Evolutionary conservation across 2,888 invertebrate species (phyloP).

Genomic region (Netelia inedita): DNA sequence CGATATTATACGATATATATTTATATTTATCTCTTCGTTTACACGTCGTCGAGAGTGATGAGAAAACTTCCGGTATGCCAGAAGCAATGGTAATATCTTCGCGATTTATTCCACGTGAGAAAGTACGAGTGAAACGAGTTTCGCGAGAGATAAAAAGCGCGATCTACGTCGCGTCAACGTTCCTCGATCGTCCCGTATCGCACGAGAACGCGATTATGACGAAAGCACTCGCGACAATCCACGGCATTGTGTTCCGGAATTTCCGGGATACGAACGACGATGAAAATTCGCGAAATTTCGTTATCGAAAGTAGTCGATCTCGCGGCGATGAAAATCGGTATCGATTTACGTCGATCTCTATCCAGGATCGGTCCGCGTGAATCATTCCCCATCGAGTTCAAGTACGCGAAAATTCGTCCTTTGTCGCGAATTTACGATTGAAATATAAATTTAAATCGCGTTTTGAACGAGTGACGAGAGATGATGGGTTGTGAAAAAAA

Average conservation of each 20-base stretch:
- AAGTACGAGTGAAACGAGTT: neutral
- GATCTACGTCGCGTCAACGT: neutral
- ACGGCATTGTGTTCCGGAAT: neutral
- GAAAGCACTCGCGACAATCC: conserved; percentile 4
- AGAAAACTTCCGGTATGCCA: conserved; percentile 38
- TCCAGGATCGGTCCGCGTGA: neutral
- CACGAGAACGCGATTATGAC: neutral
- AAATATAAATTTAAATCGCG: neutral
- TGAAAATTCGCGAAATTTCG: conserved; percentile 28
- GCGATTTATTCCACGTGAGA: conserved; percentile 22
- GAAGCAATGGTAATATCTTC: neutral
- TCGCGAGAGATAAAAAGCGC: conserved; percentile 3
- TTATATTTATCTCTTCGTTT: neutral
- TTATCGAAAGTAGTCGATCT: conserved; percentile 14
- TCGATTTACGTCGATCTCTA: conserved; percentile 11
- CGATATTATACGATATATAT: neutral
- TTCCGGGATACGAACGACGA: conserved; percentile 16
- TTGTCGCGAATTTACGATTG: neutral
- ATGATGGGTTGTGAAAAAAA: neutral
- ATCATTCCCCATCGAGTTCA: neutral
- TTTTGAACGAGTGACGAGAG: neutral
- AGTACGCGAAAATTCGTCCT: neutral
- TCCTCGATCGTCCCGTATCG: neutral
- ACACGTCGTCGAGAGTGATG: conserved; percentile 16
- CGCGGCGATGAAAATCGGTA: conserved; percentile 17